Evolutionary conservation across 2,113 vertebrate species (phyloP).

Genomic region (Ciconia maguari): DNA sequence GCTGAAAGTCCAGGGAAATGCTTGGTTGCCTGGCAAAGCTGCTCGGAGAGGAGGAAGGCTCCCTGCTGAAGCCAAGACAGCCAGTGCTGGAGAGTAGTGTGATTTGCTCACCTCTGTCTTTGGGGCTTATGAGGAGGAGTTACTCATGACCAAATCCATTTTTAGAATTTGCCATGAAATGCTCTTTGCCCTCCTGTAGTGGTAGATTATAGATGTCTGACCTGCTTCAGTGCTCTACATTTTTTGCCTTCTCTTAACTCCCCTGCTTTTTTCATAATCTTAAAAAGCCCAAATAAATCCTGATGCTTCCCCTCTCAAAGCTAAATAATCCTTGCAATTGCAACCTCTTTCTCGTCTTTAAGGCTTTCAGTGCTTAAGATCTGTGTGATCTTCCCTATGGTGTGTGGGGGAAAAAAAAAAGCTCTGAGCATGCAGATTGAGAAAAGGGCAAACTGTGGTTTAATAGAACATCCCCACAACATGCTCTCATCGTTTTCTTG

Average conservation of each 20-base stretch:
- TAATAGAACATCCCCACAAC: neutral
- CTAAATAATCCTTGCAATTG: slow-evolving; percentile 4
- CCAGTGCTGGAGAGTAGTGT: neutral
- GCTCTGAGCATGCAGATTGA: neutral
- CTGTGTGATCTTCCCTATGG: neutral
- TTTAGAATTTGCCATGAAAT: neutral
- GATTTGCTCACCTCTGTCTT: neutral
- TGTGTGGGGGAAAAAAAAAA: neutral
- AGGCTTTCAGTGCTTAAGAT: neutral
- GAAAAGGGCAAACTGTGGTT: slow-evolving; percentile 20
- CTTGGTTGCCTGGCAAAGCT: neutral
- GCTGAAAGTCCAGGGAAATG: neutral
- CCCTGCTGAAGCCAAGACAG: neutral
- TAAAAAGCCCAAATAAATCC: slow-evolving; percentile 22
- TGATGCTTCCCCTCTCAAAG: neutral
- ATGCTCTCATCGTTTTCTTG: neutral
- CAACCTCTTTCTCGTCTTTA: neutral
- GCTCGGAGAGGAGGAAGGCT: neutral
- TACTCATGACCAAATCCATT: neutral
- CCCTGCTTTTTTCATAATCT: slow-evolving; percentile 9
- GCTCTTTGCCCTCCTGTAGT: slow-evolving; percentile 5
- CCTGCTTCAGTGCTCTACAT: neutral
- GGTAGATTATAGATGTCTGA: neutral
- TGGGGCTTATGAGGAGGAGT: neutral
- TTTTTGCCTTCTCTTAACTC: slow-evolving; percentile 19